Evolutionary conservation across 1,140 invertebrate genomes (phyloP).

Genomic region (Parasteatoda tepidariorum): DNA sequence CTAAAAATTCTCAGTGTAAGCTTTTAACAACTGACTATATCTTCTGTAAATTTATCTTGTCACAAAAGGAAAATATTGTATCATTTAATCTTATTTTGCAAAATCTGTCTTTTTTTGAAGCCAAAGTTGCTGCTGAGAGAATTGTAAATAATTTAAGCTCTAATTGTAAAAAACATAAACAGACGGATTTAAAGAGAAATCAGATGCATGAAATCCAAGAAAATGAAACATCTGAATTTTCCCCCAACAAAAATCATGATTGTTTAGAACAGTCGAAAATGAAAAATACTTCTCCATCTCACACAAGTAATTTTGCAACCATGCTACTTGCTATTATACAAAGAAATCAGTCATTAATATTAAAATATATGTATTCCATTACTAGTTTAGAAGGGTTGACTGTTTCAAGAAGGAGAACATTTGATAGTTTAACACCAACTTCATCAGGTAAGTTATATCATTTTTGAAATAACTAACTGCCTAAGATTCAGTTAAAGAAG

Average conservation of each 20-base stretch:
- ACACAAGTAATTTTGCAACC: not conserved
- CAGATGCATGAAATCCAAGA: not conserved
- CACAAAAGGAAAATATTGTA: not conserved
- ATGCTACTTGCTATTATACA: constrained; percentile 9
- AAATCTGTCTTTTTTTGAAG: constrained; percentile 39
- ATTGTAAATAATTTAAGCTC: constrained; percentile 26
- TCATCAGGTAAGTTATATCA: constrained; percentile 19
- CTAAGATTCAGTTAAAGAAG: too few relatives aligned
- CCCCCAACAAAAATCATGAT: too few relatives aligned
- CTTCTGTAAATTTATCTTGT: not conserved
- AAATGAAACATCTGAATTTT: too few relatives aligned
- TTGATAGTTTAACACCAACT: not conserved
- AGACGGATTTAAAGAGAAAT: constrained; percentile 10
- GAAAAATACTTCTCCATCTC: not conserved
- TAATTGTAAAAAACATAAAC: constrained; percentile 10
- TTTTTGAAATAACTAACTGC: not conserved
- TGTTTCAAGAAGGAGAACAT: not conserved
- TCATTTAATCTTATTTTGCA: constrained; percentile 16
- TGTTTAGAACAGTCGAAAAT: constrained; percentile 3
- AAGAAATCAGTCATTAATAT: constrained; percentile 36
- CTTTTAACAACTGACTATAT: not conserved
- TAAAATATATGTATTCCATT: constrained; percentile 39
- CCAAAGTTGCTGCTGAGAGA: constrained; percentile 24
- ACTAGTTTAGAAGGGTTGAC: constrained; percentile 7
- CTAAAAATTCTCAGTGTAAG: not conserved